Conservation (phyloP, 2,113 vertebrate species). For the Caloenas nicobarica region DNA sequence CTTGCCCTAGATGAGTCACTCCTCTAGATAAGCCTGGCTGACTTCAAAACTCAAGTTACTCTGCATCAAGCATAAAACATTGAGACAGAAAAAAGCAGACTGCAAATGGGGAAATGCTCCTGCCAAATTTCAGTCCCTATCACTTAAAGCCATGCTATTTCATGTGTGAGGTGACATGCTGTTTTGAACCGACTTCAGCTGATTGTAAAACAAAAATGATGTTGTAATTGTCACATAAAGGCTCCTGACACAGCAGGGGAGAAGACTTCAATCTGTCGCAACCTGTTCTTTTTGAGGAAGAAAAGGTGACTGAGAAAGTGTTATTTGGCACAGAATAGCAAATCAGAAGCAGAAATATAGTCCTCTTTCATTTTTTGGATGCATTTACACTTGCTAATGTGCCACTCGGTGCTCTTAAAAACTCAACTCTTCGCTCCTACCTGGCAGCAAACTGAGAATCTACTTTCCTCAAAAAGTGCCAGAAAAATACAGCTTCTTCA, state of each 20-base stretch:
- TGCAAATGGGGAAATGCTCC: conserved; percentile 39
- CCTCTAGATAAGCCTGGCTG: conserved; percentile 55
- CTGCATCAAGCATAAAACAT: not conserved
- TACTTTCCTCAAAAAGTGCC: not conserved
- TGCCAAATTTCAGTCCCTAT: conserved; percentile 52
- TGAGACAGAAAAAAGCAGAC: conserved; percentile 48
- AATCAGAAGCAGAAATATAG: conserved; percentile 44
- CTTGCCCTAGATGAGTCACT: conserved; percentile 66
- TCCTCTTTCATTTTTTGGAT: conserved; percentile 54
- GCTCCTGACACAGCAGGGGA: conserved; percentile 54
- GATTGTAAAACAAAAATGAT: conserved; percentile 67
- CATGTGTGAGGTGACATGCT: conserved; percentile 55
- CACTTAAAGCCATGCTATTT: conserved; percentile 46
- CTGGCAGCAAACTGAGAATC: conserved; percentile 33
- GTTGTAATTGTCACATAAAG: conserved; percentile 68
- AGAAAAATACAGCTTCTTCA: conserved; percentile 19
- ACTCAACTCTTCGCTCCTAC: conserved; percentile 15
- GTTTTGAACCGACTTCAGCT: conserved; percentile 66
- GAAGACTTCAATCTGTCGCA: conserved; percentile 61
- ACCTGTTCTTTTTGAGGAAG: conserved; percentile 59
- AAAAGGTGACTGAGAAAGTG: conserved; percentile 65
- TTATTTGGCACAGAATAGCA: conserved; percentile 37
- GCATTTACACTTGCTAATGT: conserved; percentile 48
- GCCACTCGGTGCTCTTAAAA: conserved; percentile 49
- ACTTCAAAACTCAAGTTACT: conserved; percentile 54